A percentile compares a stretch with the other conserved stretches of the same genome.
These are phyloP conservation scores for Ifrita kowaldi DNA, from an alignment of 2,113 vertebrate species.

Conservation along the genomic window DNA sequence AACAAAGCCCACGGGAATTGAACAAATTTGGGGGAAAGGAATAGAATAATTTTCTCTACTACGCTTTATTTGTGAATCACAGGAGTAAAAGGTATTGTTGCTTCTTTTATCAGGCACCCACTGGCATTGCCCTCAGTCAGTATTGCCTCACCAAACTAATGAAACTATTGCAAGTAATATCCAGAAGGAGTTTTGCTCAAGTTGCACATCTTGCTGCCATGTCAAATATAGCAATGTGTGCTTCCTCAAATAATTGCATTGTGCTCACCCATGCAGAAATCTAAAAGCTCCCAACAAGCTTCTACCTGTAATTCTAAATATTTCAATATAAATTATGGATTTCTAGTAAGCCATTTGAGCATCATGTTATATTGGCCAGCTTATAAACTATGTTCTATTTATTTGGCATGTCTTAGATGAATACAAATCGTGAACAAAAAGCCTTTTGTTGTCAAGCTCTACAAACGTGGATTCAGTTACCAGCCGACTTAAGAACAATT, in stretches of 20 bases:
- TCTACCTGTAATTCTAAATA: neutral
- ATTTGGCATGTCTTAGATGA: neutral
- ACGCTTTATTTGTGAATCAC: neutral
- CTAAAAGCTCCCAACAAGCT: neutral
- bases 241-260: neutral
- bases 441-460: constrained; percentile 34
- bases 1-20: neutral
- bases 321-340: neutral
- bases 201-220: neutral
- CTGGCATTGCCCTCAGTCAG: neutral
- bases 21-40: neutral
- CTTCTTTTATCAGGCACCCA: neutral
- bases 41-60: neutral
- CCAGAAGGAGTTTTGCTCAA: neutral
- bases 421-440: constrained; percentile 47
- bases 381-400: neutral
- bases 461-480: constrained; percentile 23
- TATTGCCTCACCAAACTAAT: neutral
- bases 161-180: neutral
- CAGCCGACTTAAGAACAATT: constrained; percentile 47
- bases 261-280: neutral
- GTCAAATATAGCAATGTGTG: neutral
- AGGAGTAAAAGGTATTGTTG: neutral
- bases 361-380: neutral
- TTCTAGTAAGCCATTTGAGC: neutral